These are phyloP conservation scores for Meloidogyne exigua DNA, from an alignment of 1,140 invertebrate genomes.

Conservation along the genomic window DNA sequence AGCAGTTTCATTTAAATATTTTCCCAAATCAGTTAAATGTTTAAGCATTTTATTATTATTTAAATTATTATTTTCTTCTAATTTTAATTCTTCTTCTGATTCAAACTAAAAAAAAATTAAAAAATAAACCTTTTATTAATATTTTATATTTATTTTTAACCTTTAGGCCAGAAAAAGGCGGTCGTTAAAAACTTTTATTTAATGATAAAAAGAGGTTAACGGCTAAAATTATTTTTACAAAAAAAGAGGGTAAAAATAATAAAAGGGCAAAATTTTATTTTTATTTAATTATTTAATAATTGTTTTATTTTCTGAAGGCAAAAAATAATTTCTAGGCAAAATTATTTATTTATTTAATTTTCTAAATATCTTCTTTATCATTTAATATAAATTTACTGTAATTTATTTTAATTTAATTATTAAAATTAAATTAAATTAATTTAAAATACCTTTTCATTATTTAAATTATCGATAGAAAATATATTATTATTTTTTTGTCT, in stretches of 20 bases:
- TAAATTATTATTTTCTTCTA: conserved; percentile 6
- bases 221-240: not conserved
- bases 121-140: not conserved
- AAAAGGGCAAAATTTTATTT: not conserved
- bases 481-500: not conserved
- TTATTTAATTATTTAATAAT: not conserved
- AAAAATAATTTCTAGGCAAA: not conserved
- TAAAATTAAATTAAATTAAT: too few relatives aligned
- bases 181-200: not conserved
- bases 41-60: not conserved
- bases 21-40: not conserved
- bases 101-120: not conserved
- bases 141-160: not conserved
- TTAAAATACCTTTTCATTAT: not conserved
- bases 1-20: not conserved
- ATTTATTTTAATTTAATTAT: too few relatives aligned
- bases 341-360: too few relatives aligned
- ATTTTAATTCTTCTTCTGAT: not conserved
- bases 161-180: not conserved
- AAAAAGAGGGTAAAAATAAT: not conserved
- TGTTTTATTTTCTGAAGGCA: not conserved
- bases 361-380: too few relatives aligned
- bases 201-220: not conserved
- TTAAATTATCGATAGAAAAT: not conserved
- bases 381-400: too few relatives aligned